Conservation (phyloP, 2,888 invertebrate genomes). For the Physocephala rufipes region DNA sequence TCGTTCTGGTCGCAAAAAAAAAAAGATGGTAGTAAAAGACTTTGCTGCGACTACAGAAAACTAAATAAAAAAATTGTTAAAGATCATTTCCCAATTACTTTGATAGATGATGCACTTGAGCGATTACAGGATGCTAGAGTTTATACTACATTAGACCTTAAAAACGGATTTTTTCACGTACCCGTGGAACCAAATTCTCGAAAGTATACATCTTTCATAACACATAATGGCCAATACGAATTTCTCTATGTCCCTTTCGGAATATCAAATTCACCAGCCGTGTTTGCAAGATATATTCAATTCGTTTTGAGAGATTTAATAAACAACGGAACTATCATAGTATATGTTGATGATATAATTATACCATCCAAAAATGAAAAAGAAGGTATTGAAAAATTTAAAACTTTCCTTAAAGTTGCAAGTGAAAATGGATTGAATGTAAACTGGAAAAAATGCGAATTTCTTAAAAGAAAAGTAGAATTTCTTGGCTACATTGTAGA, state of each 20-base stretch:
- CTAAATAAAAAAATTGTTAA: slow-evolving; percentile 43
- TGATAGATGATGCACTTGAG: slow-evolving; percentile 42
- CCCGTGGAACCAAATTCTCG: slow-evolving; percentile 35
- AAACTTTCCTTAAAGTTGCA: slow-evolving; percentile 10
- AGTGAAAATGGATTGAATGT: slow-evolving; percentile 24
- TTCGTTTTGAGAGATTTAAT: slow-evolving; percentile 39
- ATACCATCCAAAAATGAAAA: slow-evolving; percentile 38
- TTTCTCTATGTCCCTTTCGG: slow-evolving; percentile 47
- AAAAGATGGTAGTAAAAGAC: slow-evolving; percentile 28
- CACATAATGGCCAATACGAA: slow-evolving; percentile 47
- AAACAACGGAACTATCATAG: slow-evolving; percentile 27
- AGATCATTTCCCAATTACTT: slow-evolving; percentile 40
- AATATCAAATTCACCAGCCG: slow-evolving; percentile 44
- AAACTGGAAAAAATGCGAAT: slow-evolving; percentile 44
- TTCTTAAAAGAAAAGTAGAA: slow-evolving; percentile 36
- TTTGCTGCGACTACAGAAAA: slow-evolving; percentile 41
- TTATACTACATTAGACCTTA: slow-evolving; percentile 41
- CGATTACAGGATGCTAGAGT: slow-evolving; percentile 34
- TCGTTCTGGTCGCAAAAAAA: slow-evolving; percentile 11
- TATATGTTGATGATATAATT: slow-evolving; percentile 44
- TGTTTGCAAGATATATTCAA: slow-evolving; percentile 41
- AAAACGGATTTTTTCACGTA: slow-evolving; percentile 43
- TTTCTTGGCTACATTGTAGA: slow-evolving; percentile 41
- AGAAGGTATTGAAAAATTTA: slow-evolving; percentile 34
- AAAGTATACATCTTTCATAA: slow-evolving; percentile 44